These are phyloP conservation scores for Apistogramma diplotaenia DNA, from an alignment of 2,113 vertebrate species.

Conservation along the genomic window DNA sequence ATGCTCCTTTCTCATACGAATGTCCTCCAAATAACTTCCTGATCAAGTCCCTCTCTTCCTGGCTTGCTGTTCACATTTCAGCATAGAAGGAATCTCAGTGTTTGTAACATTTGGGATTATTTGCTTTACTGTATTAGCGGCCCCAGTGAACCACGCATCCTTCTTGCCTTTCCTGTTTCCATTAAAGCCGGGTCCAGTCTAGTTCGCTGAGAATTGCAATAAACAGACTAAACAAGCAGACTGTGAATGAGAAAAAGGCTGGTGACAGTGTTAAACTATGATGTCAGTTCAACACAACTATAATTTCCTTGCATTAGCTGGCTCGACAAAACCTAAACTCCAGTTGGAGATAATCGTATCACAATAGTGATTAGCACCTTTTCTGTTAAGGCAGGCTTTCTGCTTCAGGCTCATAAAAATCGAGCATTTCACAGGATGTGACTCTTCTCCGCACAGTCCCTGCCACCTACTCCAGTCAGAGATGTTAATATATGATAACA, in stretches of 20 bases:
- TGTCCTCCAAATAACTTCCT: neutral
- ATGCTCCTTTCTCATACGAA: neutral
- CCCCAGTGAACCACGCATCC: neutral
- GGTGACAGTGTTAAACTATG: neutral
- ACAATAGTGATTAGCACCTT: too few species aligned
- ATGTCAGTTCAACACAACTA: too few species aligned
- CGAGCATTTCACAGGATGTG: too few species aligned
- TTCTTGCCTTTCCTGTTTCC: neutral
- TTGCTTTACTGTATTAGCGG: neutral
- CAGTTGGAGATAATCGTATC: too few species aligned
- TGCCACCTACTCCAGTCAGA: too few species aligned
- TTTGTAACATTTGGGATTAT: neutral
- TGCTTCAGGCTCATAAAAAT: too few species aligned
- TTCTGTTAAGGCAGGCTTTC: too few species aligned
- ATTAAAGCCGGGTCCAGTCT: neutral
- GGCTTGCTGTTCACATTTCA: neutral
- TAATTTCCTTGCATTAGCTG: too few species aligned
- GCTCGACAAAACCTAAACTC: too few species aligned
- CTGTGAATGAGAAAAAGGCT: neutral
- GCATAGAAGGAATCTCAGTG: neutral
- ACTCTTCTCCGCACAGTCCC: too few species aligned
- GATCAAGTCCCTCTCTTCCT: neutral
- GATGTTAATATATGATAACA: too few species aligned
- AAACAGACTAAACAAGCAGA: neutral
- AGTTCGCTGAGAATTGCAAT: neutral